Percentiles rank a stretch among this genome's conserved stretches.
phyloP scores from a whole-genome alignment of 2,888 invertebrate genomes.

The Eustalomyia histrio region DNA sequence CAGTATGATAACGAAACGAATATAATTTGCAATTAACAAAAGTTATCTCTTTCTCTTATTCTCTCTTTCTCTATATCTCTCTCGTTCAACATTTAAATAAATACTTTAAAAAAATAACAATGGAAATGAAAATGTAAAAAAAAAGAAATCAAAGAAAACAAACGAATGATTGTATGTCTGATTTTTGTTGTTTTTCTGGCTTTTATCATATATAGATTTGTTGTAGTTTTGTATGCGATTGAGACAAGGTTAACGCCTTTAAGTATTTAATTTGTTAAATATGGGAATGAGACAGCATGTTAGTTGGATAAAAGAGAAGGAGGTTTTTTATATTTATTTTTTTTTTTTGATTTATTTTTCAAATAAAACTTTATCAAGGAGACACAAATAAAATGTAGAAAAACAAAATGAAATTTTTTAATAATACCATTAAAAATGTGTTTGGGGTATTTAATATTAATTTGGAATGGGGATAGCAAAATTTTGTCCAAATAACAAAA shows the following conservation, averaged over 20 bases:
- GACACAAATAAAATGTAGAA: slow-evolving; percentile 32
- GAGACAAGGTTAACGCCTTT: slow-evolving; percentile 61
- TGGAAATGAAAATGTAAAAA: slow-evolving; percentile 48
- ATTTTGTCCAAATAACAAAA: no score
- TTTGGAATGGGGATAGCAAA: no score
- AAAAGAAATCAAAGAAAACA: slow-evolving; percentile 17
- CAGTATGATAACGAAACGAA: slow-evolving; percentile 36
- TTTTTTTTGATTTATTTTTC: slow-evolving; percentile 31
- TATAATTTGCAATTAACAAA: background rate
- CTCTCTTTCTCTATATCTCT: slow-evolving; percentile 14
- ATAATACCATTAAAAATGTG: background rate
- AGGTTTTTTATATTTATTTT: slow-evolving; percentile 23
- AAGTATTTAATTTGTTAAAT: slow-evolving; percentile 62
- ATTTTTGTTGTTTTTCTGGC: slow-evolving; percentile 6
- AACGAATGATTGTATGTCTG: slow-evolving; percentile 21
- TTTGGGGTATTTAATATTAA: background rate
- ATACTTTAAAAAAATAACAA: slow-evolving; percentile 51
- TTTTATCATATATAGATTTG: slow-evolving; percentile 12
- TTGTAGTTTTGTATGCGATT: slow-evolving; percentile 35
- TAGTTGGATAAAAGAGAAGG: slow-evolving; percentile 28
- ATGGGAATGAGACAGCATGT: slow-evolving; percentile 59
- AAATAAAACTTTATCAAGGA: slow-evolving; percentile 27
- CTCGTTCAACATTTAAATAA: slow-evolving; percentile 46
- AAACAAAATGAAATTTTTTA: slow-evolving; percentile 1
- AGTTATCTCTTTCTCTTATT: no score